Evolutionary conservation across 1,140 invertebrate species (phyloP), one percentile per base, ranked within the genome.

Genomic region (Brachionus rotundiformis): DNA sequence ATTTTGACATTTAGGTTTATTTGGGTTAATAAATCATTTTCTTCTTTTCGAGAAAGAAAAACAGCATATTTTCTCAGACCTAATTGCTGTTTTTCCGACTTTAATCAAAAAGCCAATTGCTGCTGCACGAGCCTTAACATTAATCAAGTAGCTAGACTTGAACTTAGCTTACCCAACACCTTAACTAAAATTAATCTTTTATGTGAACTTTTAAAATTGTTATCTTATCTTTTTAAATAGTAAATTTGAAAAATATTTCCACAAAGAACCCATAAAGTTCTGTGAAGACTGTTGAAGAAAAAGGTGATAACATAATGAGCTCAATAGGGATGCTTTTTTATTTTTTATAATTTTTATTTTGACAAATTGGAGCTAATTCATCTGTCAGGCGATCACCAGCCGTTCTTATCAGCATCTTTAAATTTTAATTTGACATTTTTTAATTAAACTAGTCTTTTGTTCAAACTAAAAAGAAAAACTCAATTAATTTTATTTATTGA

Each of bases 1-100:
- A 16, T 36, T 33, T 68, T 33, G 31, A 33, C 63, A 33, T 68
- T 68, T 68, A 33, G n/a, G 63, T 36, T 29, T 68, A 68, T 68
- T 68, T 36, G 29, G 63, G 63, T 68, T 68, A 68, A 68, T 68
- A 68, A 68, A 68, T 68, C 63, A 68, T 68, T 63, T 63, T 27
- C 10, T 27, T 33, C 5, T 29, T 11, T 33, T 63, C 0, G 29
- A 63, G 61, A 63, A 63, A 29, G 10, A 13, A 41, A 4, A 41
- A 13, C 39, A 41, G 39, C 39, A 41, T 41, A 11, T 41, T 41
- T 63, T 63, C 13, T 33, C 27, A 33, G 19, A 63, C 25, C 29
- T 63, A 63, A 63, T 31, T 63, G 25, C 29, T 63, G 25, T 7
- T 39, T 68, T 68, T 68, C 63, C 63, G 63, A 68, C 63, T 36